A percentile compares a stretch with the other conserved stretches of the same genome.
Evolutionary conservation across 2,888 invertebrate genomes (phyloP).

Genomic region (Diarsia rubi): DNA sequence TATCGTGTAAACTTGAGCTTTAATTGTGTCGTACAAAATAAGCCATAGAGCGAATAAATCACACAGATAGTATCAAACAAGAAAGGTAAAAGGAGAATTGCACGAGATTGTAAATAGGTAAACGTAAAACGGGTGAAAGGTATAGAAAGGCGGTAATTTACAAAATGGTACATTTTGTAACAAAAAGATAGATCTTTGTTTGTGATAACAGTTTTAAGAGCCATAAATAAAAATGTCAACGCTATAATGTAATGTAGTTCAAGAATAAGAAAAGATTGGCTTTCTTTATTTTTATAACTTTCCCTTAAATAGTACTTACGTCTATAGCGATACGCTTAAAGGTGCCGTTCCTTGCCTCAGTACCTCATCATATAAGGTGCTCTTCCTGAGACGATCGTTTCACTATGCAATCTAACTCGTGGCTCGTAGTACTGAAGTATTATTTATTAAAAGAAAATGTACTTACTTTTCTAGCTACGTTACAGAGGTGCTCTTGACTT

Average conservation of each 20-base stretch:
- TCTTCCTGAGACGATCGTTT: not conserved
- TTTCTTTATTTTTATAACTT: slow-evolving; percentile 18
- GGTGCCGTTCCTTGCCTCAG: not conserved
- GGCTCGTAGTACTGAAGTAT: not conserved
- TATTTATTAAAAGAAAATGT: not conserved
- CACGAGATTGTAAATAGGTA: slow-evolving; percentile 56
- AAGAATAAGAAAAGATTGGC: not conserved
- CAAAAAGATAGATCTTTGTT: slow-evolving; percentile 49
- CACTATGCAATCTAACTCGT: not conserved
- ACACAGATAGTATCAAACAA: slow-evolving; percentile 43
- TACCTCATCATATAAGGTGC: not conserved
- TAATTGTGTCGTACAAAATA: slow-evolving; percentile 14
- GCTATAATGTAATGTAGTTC: slow-evolving; percentile 19
- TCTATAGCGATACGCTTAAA: not conserved
- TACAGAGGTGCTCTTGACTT: not conserved
- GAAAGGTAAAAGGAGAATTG: slow-evolving; percentile 63
- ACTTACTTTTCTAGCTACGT: not conserved
- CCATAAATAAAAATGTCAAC: slow-evolving; percentile 45
- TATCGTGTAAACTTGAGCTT: slow-evolving; percentile 37
- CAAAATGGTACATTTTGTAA: slow-evolving; percentile 51
- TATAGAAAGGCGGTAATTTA: slow-evolving; percentile 68
- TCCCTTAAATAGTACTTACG: slow-evolving; percentile 10
- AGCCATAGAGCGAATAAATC: slow-evolving; percentile 26
- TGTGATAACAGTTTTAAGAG: slow-evolving; percentile 37
- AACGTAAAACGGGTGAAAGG: slow-evolving; percentile 74